Base-by-base conservation (phyloP, 2,113 vertebrate species). In the Corynorhinus townsendii region DNA sequence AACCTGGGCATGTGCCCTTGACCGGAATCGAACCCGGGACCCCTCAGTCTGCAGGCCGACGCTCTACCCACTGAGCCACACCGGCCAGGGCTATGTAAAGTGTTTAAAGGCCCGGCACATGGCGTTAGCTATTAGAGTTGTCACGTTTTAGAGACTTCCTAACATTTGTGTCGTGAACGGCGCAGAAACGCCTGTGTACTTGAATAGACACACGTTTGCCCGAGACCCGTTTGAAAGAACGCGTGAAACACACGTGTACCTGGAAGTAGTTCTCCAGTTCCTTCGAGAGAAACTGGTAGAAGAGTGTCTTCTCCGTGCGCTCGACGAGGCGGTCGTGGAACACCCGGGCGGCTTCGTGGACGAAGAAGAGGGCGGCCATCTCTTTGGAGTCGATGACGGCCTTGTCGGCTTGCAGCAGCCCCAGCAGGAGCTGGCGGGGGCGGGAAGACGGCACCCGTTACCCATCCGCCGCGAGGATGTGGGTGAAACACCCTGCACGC, bases 271-370 rank as follows among this genome's bases (percentile, higher is more conserved):
- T 95, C 43, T 95, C 71, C 3, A 98, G 30, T 30, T 98, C 97
- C 64, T 93, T 93, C 12, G 98, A 97, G n/a, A 98, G 93, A 68
- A 98, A 77, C 49, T 87, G 96, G 62, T 97, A 96, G 86, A 98
- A 98, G 79, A 95, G 90, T 7, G 38, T 15, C 75, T 87, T 96
- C 68, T 98, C 98, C 28, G 84, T 4, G 14, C 49, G 6, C 11
- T 98, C 96, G 15, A 95, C 73, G 35, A 98, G 91, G 24, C 98
- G 98, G 54, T 98, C 98, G 2, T 98, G 98, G 87, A 98, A 98
- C 66, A 98, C 98, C 2, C 98, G 96, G 5, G 97, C 82, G 38
- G 96, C 96, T 86, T 98, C 98, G 28, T 98, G 98, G 16, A 96
- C 93, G 26, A 98, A 96, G 56, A 98, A 87, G 71, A 96, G 95